Conservation (phyloP, 1,140 invertebrate species). For the Teleopsis dalmanni region DNA sequence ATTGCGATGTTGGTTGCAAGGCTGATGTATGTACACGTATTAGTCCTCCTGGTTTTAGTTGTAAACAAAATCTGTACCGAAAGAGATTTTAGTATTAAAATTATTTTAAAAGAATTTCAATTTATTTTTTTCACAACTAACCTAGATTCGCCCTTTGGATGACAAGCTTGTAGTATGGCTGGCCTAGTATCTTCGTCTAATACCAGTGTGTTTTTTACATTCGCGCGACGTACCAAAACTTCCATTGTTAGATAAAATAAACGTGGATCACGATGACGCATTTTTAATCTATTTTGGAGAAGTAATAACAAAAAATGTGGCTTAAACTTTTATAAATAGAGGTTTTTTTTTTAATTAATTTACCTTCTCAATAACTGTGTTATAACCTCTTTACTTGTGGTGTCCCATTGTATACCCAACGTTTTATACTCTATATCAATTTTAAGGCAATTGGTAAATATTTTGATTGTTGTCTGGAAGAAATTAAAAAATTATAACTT, state of each 20-base stretch:
- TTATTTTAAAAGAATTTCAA: not conserved
- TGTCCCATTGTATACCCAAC: slow-evolving; percentile 74
- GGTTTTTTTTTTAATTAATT: not conserved
- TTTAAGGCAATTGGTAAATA: slow-evolving; percentile 78
- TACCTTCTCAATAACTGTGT: slow-evolving; percentile 78
- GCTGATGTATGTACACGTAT: slow-evolving; percentile 87
- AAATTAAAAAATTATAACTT: not conserved
- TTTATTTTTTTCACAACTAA: slow-evolving; percentile 36
- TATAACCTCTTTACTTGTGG: slow-evolving; percentile 78
- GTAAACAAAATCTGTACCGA: slow-evolving; percentile 69
- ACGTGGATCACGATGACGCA: slow-evolving; percentile 83
- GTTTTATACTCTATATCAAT: slow-evolving; percentile 93
- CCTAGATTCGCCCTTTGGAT: slow-evolving; percentile 85
- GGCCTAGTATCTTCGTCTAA: slow-evolving; percentile 82
- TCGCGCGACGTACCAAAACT: slow-evolving; percentile 72
- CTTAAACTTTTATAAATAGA: not conserved
- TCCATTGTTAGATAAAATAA: slow-evolving; percentile 93
- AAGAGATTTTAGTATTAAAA: not conserved
- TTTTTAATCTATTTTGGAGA: slow-evolving; percentile 50
- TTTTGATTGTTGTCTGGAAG: slow-evolving; percentile 82
- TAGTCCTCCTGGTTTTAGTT: slow-evolving; percentile 74
- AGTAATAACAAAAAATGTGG: not conserved
- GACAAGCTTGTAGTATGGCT: slow-evolving; percentile 80
- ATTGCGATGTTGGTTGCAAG: slow-evolving; percentile 82
- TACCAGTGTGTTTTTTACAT: slow-evolving; percentile 71